Percentiles rank a stretch among this genome's conserved stretches.
Evolutionary conservation across 2,113 vertebrate genomes (phyloP).

Genomic region (Eolophus roseicapilla): DNA sequence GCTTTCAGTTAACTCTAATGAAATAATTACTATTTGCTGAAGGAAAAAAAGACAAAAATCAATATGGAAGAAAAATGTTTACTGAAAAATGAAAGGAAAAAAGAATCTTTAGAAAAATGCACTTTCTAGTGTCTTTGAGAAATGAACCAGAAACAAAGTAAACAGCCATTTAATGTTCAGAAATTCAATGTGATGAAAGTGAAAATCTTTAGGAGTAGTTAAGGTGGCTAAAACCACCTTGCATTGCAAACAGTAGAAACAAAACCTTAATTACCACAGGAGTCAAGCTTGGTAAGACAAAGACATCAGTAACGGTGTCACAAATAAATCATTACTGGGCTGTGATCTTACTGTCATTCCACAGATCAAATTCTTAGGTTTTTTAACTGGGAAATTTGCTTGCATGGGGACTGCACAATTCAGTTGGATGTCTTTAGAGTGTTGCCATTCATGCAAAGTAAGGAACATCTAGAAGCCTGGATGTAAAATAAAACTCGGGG

Average conservation of each 20-base stretch:
- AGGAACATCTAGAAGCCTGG: background rate
- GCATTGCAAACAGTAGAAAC: background rate
- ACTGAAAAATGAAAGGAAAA: constrained; percentile 19
- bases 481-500: background rate
- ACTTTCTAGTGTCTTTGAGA: constrained; percentile 30
- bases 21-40: constrained; percentile 59
- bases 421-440: background rate
- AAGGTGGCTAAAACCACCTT: constrained; percentile 30
- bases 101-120: constrained; percentile 22
- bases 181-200: constrained; percentile 53
- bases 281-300: background rate
- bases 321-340: background rate
- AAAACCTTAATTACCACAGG: constrained; percentile 23
- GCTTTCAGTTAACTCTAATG: constrained; percentile 13
- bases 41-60: constrained; percentile 37
- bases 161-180: constrained; percentile 4
- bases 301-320: background rate
- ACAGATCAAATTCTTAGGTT: background rate
- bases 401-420: background rate
- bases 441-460: background rate
- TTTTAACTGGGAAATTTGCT: background rate
- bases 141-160: constrained; percentile 22
- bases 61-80: constrained; percentile 47
- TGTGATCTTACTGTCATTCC: background rate
- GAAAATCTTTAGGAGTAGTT: constrained; percentile 57